Base-by-base conservation (phyloP, 2,797 vertebrate species). In the Acridotheres tristis region DNA sequence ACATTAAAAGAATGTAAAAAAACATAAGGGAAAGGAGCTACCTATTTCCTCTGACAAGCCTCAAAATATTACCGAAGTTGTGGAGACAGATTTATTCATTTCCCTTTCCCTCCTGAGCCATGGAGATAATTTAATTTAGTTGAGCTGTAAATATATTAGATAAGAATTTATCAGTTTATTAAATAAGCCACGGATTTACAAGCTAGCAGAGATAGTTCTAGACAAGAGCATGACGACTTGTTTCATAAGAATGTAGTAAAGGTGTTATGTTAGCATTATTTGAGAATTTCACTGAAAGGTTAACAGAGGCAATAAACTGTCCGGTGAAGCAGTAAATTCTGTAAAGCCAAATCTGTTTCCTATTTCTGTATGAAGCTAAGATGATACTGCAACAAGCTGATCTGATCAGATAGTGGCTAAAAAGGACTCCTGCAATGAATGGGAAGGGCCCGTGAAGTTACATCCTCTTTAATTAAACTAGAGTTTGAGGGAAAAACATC, bases 231-330 rank as follows among this genome's bases (percentile, higher is more conserved):
- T 53, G 18, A 26, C 20, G 32, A 8, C 16, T 42, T 27, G 4
- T 63, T 83, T 32, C 6, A 1, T 13, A 63, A 18, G 2, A 59
- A 18, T 11, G 34, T 7, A 65, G 5, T 30, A 18, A 40, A 57
- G 30, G 7, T 32, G 5, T 23, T 71, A 18, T 2, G 5, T 27
- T 18, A 26, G 8, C 1, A 0, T 55, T 53, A 30, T 50, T 53
- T 27, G 40, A 50, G 14, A 65, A 48, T 18, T 23, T 47, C 18
- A 38, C n/a, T 58, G 21, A 47, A 32, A 38, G 68, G 16, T 14
- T 26, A 68, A 54, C 11, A 77, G 18, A 63, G 84, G 45, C 48
- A 63, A 48, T 30, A 26, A 48, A 54, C 48, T 30, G 25, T 69
- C 32, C 40, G 69, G 40, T 30, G 32, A 61, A 40, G 22, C 27